Evolutionary conservation across 2,113 vertebrate genomes (phyloP).

Genomic region (Poeciliopsis turrubarensis): DNA sequence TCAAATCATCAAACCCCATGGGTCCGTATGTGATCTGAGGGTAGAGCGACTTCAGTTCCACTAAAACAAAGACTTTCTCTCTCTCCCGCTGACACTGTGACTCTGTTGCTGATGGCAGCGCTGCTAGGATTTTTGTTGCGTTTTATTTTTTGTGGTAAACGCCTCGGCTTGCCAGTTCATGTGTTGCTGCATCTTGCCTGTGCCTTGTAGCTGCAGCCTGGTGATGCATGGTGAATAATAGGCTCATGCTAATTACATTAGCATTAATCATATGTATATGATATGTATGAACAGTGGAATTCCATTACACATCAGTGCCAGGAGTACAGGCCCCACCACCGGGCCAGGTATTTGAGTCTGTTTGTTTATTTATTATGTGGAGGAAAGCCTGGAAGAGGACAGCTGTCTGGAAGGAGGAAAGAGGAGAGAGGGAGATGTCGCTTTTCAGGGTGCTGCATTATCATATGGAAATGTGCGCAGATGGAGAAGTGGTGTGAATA

Average conservation of each 20-base stretch:
- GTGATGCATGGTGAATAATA: slow-evolving; percentile 62
- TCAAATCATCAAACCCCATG: slow-evolving; percentile 68
- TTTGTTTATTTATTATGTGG: slow-evolving; percentile 24
- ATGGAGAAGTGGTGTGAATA: slow-evolving; percentile 64
- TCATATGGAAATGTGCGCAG: slow-evolving; percentile 68
- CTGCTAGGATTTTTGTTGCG: slow-evolving; percentile 16
- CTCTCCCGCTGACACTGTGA: slow-evolving; percentile 60
- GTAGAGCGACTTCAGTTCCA: slow-evolving; percentile 55
- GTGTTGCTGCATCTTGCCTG: slow-evolving; percentile 24
- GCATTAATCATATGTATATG: slow-evolving; percentile 72
- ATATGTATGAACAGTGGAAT: slow-evolving; percentile 67
- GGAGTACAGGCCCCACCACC: slow-evolving; percentile 33
- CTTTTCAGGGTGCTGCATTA: slow-evolving; percentile 68
- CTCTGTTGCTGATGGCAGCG: slow-evolving; percentile 57
- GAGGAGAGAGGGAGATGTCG: slow-evolving; percentile 51
- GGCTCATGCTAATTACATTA: slow-evolving; percentile 71
- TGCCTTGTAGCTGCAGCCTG: slow-evolving; percentile 55
- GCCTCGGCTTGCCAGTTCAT: slow-evolving; percentile 17
- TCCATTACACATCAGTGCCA: slow-evolving; percentile 33
- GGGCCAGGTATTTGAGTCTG: slow-evolving; percentile 4
- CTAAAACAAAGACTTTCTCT: slow-evolving; percentile 66
- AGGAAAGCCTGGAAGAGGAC: slow-evolving; percentile 22
- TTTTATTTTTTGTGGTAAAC: neutral
- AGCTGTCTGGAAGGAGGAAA: slow-evolving; percentile 50
- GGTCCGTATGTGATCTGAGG: slow-evolving; percentile 64